A percentile compares a stretch with the other conserved stretches of the same genome.
phyloP scores from a whole-genome alignment of 2,797 vertebrate genomes.

The Rhynchotus rufescens region DNA sequence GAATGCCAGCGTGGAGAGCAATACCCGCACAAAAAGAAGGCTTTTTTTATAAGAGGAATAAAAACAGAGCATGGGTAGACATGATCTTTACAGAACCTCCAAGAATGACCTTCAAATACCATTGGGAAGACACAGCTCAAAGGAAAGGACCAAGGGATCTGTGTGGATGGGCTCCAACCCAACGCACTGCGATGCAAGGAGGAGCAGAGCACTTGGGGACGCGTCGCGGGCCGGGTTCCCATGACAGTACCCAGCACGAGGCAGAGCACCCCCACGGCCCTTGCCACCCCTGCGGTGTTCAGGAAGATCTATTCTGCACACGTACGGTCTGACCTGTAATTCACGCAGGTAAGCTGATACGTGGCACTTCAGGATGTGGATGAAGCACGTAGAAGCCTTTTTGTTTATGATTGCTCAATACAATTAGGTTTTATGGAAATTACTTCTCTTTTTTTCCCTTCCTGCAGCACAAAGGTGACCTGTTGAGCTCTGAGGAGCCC shows the following conservation, averaged over 20 bases:
- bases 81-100: background rate
- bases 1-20: background rate
- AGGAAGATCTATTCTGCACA: background rate
- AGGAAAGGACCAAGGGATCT: background rate
- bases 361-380: background rate
- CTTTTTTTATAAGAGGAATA: background rate
- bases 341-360: background rate
- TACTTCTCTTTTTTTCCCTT: background rate
- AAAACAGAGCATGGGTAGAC: background rate
- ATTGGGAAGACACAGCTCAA: background rate
- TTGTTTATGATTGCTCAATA: slow-evolving; percentile 17
- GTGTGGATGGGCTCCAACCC: background rate
- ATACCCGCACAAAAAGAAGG: background rate
- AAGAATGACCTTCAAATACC: background rate
- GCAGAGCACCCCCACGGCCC: background rate
- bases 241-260: background rate
- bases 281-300: background rate
- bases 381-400: background rate
- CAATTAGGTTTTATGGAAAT: background rate
- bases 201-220: background rate
- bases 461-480: background rate
- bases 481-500: background rate
- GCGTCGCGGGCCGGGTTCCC: accelerated
- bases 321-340: background rate
- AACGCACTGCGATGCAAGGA: accelerated